Base-by-base conservation (phyloP, 2,797 vertebrate species). In the Siniperca undulata region DNA sequence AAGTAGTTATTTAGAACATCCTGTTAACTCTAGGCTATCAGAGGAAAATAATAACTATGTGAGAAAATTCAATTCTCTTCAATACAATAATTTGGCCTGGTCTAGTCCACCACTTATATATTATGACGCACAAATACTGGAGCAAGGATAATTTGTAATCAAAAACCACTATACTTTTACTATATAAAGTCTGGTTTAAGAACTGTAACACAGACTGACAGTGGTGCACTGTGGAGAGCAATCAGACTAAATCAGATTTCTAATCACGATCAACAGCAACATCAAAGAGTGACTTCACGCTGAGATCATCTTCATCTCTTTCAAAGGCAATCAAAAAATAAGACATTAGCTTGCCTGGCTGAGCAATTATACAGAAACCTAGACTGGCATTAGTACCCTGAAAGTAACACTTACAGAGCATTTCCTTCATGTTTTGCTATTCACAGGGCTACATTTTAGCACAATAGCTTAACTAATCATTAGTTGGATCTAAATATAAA, bases 401-500 rank as follows among this genome's bases (percentile, higher is more conserved):
- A 81, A 14, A 65, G n/a, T 34, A 55, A 73, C 27, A 72, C 34
- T 65, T 53, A 66, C 34, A 81, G 53, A 70, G 64, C 59, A 14
- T 53, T 14, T 68, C 71, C 60, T 56, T 61, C 27, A 27, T 30
- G 27, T 58, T 40, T 30, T 68, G 34, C 66, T 82, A 61, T 73
- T 75, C 48, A 74, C 48, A 58, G n/a, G 19, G 64, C 78, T 79
- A 79, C 68, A 70, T 30, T 79, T 80, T 38, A 85, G 7, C 64
- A 80, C 38, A 59, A 74, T 30, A 89, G 77, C 85, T 89, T 87
- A 85, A 83, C 82, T 66, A 82, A 61, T 77, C 56, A 73, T 74
- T 56, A 79, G 42, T 58, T 56, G 17, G 40, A 82, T 48, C 73
- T 70, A 61, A 70, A 73, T 55, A 71, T 44, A 86, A 85, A 85